Evolutionary conservation across 2,113 vertebrate species (phyloP), one percentile per base, ranked within the genome.

Genomic region (Lanius collurio): DNA sequence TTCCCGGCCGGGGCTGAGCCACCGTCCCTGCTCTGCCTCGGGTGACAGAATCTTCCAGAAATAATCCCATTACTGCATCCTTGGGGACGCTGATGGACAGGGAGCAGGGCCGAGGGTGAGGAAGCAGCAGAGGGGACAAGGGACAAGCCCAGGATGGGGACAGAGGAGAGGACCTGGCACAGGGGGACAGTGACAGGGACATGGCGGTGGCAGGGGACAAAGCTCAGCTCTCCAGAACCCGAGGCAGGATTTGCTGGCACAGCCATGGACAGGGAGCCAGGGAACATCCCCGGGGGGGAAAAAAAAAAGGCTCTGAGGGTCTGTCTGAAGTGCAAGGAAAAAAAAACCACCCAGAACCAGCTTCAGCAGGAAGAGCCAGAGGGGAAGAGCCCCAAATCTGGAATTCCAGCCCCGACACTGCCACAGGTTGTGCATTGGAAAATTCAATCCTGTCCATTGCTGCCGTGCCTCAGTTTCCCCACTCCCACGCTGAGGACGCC

Each of bases 41-140:
- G 59, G 57, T 88, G 92, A 90, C 56, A 44, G 47, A 77, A 94
- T 65, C 75, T 71, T 52, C 94, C 79, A 33, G 86, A 94, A 94
- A 83, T 92, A 93, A 79, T 39, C 70, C 74, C 71, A 92, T 79
- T 57, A 53, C 86, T 1, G 70, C 89, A 82, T 84, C 89, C 79
- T 27, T 37, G 10, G 6, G 91, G 74, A 41, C 0, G 16, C 55
- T 3, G 55, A 37, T 0, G 49, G 63, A 53, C 1, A n/a, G 37
- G 77, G 53, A 60, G 86, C 33, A 6, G 47, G 67, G 77, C 39
- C 30, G 5, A n/a, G 77, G 0, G 31, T 2, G 56, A 74, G 93
- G 26, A 31, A 31, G 52, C 56, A 55, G 75, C 70, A 46, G 62
- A 89, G 41, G n/a, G 41, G 14, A 37, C 33, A 28, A 35, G 52